A percentile compares a stretch with the other conserved stretches of the same genome.
Evolutionary conservation across 1,140 invertebrate genomes (phyloP).

Genomic region (Meloidogyne chitwoodi): DNA sequence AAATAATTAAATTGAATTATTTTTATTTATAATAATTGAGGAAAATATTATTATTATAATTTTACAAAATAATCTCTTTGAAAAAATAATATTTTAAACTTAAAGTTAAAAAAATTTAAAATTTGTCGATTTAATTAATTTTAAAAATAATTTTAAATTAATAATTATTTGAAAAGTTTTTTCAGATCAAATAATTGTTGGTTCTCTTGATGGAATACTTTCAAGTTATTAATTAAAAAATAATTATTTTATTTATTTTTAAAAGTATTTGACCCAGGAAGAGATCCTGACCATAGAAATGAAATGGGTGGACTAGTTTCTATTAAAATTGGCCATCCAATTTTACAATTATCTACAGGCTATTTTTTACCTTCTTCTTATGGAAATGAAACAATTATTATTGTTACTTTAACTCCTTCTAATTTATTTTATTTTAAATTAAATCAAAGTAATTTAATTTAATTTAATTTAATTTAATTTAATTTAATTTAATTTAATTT

Average conservation of each 20-base stretch:
- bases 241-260: not conserved
- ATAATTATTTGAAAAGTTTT: not conserved
- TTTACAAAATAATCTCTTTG: no score
- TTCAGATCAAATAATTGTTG: conserved; percentile 44
- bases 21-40: no score
- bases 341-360: conserved; percentile 36
- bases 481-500: no score
- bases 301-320: conserved; percentile 35
- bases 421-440: conserved; percentile 27
- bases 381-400: conserved; percentile 4
- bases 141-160: not conserved
- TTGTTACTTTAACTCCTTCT: conserved; percentile 19
- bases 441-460: conserved; percentile 18
- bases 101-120: not conserved
- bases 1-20: no score
- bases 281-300: conserved; percentile 40
- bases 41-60: no score
- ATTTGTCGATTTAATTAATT: not conserved
- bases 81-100: no score
- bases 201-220: conserved; percentile 34
- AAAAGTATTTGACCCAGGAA: conserved; percentile 35
- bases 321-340: conserved; percentile 23
- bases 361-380: conserved; percentile 21
- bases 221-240: not conserved
- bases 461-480: no score